phyloP scores from a whole-genome alignment of 1,140 invertebrate species.

The Trinorchestia longiramus region DNA sequence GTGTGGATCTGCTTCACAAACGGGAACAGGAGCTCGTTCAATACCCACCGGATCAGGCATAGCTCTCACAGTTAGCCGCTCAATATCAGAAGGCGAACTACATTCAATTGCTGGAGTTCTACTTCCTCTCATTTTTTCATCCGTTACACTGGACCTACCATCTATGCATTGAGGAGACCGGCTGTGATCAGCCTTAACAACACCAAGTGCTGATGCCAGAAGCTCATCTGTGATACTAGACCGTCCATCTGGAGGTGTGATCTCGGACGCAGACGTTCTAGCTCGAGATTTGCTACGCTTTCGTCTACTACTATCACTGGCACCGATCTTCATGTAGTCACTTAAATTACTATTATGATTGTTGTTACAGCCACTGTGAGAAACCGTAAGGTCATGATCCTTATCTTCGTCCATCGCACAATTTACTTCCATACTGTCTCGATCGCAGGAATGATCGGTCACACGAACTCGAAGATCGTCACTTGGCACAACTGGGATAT shows the following conservation, averaged over 20 bases:
- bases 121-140: slow-evolving; percentile 58
- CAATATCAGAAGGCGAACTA: slow-evolving; percentile 56
- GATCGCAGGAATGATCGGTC: neutral
- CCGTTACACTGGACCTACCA: slow-evolving; percentile 60
- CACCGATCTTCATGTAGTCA: slow-evolving; percentile 58
- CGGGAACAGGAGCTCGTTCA: slow-evolving; percentile 60
- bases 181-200: neutral
- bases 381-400: neutral
- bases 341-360: slow-evolving; percentile 57
- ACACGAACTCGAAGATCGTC: neutral
- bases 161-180: slow-evolving; percentile 48
- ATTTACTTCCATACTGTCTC: slow-evolving; percentile 20
- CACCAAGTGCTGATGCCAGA: neutral
- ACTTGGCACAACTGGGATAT: neutral
- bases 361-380: slow-evolving; percentile 49
- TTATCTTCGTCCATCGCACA: slow-evolving; percentile 45
- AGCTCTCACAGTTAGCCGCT: slow-evolving; percentile 73
- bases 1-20: slow-evolving; percentile 61
- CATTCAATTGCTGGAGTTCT: slow-evolving; percentile 59
- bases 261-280: slow-evolving; percentile 53
- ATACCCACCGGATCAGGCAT: slow-evolving; percentile 72
- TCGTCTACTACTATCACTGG: slow-evolving; percentile 56
- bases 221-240: slow-evolving; percentile 61
- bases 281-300: slow-evolving; percentile 58
- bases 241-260: slow-evolving; percentile 52